Conservation (phyloP, 2,113 vertebrate species). For the Lepidothrix coronata region DNA sequence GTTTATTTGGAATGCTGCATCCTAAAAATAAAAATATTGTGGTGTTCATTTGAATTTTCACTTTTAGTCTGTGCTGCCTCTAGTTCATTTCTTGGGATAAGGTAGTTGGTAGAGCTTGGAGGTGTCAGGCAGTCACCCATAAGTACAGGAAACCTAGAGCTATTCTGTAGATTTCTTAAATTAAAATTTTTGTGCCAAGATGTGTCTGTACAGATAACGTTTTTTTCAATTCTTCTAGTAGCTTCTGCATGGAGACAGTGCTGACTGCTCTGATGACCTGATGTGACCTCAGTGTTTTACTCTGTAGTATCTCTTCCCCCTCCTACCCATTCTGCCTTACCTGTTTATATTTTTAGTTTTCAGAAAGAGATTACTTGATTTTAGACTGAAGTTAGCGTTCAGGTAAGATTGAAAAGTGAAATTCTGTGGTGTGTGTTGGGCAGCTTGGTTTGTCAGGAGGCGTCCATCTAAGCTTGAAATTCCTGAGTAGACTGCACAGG, state of each 20-base stretch:
- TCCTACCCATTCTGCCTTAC: not conserved
- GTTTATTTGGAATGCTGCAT: not conserved
- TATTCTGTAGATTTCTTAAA: not conserved
- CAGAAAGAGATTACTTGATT: not conserved
- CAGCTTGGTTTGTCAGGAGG: not conserved
- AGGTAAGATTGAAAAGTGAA: not conserved
- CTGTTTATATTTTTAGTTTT: not conserved
- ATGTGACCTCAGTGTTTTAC: conserved; percentile 1
- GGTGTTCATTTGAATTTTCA: not conserved
- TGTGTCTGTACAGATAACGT: not conserved
- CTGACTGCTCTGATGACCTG: not conserved
- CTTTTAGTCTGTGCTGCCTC: not conserved
- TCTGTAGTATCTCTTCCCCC: not conserved
- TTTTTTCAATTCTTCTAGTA: not conserved
- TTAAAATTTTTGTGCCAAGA: not conserved
- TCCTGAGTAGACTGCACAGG: rapidly evolving
- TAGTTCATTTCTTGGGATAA: not conserved
- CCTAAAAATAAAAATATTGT: not conserved
- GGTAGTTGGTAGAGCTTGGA: not conserved
- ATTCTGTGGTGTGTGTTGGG: not conserved
- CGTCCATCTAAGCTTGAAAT: not conserved
- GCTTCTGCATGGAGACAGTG: not conserved
- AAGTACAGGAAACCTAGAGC: not conserved
- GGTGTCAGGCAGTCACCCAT: not conserved
- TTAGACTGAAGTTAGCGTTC: not conserved